Evolutionary conservation across 2,888 invertebrate species (phyloP).

Genomic region (Polydrusus pterygomalis): DNA sequence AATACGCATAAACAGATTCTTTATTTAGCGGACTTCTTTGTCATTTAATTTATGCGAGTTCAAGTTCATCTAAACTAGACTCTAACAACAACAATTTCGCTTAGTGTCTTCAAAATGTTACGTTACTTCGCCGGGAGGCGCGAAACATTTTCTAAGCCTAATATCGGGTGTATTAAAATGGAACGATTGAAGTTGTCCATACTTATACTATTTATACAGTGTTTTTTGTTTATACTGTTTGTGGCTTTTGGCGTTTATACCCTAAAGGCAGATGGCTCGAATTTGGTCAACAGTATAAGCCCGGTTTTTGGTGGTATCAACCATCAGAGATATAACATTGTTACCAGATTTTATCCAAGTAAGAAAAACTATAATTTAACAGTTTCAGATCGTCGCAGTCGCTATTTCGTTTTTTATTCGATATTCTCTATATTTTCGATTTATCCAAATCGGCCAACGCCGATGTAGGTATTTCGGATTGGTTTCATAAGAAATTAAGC

Average conservation of each 20-base stretch:
- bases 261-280: constrained; percentile 70
- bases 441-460: too few relatives aligned
- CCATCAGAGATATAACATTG: constrained; percentile 49
- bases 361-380: constrained; percentile 4
- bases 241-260: constrained; percentile 68
- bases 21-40: neutral
- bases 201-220: constrained; percentile 63
- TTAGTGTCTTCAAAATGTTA: constrained; percentile 4
- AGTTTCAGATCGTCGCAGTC: too few relatives aligned
- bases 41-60: constrained; percentile 17
- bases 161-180: constrained; percentile 32
- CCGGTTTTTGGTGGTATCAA: constrained; percentile 63
- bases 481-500: too few relatives aligned
- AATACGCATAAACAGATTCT: neutral
- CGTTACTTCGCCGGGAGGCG: neutral
- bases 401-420: too few relatives aligned
- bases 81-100: neutral
- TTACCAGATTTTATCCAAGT: constrained; percentile 50
- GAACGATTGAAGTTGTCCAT: constrained; percentile 50
- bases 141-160: constrained; percentile 5
- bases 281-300: constrained; percentile 68
- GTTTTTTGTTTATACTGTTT: constrained; percentile 31
- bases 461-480: too few relatives aligned
- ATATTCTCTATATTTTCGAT: too few relatives aligned
- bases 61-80: neutral